phyloP scores from a whole-genome alignment of 2,888 invertebrate genomes.

The Drosophila kanekoi region DNA sequence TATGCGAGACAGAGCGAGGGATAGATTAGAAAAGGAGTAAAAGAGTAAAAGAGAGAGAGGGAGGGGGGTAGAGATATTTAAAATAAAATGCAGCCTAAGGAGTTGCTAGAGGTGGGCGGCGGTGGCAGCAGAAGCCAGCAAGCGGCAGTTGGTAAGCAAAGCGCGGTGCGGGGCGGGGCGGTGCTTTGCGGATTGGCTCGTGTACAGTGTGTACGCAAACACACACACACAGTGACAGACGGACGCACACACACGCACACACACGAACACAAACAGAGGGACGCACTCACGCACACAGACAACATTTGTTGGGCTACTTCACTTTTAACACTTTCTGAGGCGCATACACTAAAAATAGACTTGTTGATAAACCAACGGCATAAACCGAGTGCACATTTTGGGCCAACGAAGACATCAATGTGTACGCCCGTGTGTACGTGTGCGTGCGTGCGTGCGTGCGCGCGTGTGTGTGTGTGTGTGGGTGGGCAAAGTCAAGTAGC shows the following conservation, averaged over 20 bases:
- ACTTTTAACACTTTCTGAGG: conserved; percentile 57
- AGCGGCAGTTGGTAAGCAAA: conserved; percentile 2
- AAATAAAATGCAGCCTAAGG: conserved; percentile 43
- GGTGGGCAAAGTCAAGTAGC: conserved; percentile 28
- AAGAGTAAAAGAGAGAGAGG: background rate
- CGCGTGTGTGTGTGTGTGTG: conserved; percentile 14
- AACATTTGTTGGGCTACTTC: conserved; percentile 36
- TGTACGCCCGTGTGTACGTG: background rate
- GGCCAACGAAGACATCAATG: conserved; percentile 26
- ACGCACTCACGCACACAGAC: background rate
- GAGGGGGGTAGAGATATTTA: background rate
- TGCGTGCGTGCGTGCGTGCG: background rate
- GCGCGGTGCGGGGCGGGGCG: conserved; percentile 2
- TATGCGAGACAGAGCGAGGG: background rate
- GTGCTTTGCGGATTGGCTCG: background rate
- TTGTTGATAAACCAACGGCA: conserved; percentile 75
- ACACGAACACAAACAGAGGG: background rate
- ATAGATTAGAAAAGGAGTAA: background rate
- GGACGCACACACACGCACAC: conserved; percentile 6
- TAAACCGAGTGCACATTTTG: conserved; percentile 56
- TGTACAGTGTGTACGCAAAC: background rate
- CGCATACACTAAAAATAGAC: conserved; percentile 77
- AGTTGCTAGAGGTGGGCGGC: conserved; percentile 15
- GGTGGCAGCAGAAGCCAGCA: conserved; percentile 4
- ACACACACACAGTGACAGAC: conserved; percentile 6